Evolutionary conservation across 2,888 invertebrate genomes (phyloP).

Genomic region (Folsomia manolachei): DNA sequence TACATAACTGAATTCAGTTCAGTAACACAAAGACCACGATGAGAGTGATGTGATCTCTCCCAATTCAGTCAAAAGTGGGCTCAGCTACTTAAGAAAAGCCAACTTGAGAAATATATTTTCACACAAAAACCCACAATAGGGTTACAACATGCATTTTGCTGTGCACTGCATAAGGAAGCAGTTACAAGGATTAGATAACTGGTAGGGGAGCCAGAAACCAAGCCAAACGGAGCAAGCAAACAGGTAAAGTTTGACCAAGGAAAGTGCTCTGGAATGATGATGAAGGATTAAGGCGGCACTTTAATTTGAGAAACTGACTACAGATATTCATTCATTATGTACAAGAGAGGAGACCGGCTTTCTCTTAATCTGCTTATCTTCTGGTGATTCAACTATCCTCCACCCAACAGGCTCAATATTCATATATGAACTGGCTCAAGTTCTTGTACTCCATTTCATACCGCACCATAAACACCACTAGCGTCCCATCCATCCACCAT

Average conservation of each 20-base stretch:
- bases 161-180: no score
- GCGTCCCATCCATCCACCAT: not conserved
- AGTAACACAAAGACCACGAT: not conserved
- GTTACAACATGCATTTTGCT: no score
- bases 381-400: conserved; percentile 24
- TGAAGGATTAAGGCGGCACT: conserved; percentile 28
- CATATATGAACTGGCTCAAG: not conserved
- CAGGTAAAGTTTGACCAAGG: conserved; percentile 18
- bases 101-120: not conserved
- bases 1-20: no score
- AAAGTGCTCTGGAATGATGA: conserved; percentile 23
- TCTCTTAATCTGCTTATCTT: conserved; percentile 41
- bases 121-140: no score
- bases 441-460: not conserved
- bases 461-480: not conserved
- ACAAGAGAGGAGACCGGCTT: conserved; percentile 41
- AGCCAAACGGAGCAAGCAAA: conserved; percentile 16
- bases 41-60: not conserved
- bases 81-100: not conserved
- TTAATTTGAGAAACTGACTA: conserved; percentile 32
- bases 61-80: not conserved
- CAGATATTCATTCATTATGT: conserved; percentile 37
- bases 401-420: not conserved
- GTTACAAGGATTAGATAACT: not conserved
- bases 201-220: not conserved